A percentile compares a stretch with the other conserved stretches of the same genome.
phyloP scores from a whole-genome alignment of 2,113 vertebrate genomes.

The Calyptommatus sinebrachiatus region DNA sequence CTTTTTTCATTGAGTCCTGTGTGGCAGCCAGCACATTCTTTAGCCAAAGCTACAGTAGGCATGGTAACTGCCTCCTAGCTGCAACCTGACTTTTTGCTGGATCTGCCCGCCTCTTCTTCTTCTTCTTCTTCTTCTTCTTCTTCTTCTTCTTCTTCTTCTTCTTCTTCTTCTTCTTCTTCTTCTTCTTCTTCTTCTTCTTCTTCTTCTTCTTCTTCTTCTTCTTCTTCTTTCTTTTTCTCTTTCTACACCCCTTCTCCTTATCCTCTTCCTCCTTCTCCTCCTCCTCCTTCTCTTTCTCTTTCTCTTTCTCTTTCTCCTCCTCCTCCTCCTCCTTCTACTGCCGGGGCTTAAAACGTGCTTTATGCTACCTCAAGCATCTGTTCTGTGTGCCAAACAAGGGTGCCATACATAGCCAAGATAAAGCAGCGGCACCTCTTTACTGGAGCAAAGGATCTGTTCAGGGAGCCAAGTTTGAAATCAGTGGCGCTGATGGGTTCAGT shows the following conservation, averaged over 20 bases:
- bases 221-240: too few relatives aligned
- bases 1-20: constrained; percentile 74
- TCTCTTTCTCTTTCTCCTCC: neutral
- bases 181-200: too few relatives aligned
- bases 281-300: neutral
- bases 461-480: constrained; percentile 64
- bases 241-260: too few relatives aligned
- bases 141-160: neutral
- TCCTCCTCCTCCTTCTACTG: neutral
- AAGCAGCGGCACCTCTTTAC: constrained; percentile 53
- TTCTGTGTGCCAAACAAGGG: neutral
- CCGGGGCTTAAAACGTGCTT: constrained; percentile 52
- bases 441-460: constrained; percentile 65
- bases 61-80: constrained; percentile 77
- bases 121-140: too few relatives aligned
- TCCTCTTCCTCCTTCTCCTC: neutral
- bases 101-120: constrained; percentile 26
- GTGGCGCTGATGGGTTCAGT: constrained; percentile 77
- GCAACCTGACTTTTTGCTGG: constrained; percentile 65
- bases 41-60: constrained; percentile 75
- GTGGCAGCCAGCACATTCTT: constrained; percentile 79
- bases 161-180: too few relatives aligned
- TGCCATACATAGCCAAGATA: constrained; percentile 66
- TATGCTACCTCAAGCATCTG: constrained; percentile 71
- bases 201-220: neutral